These are phyloP conservation scores for Siphamia tubifer DNA, from an alignment of 2,113 vertebrate species.

Conservation along the genomic window DNA sequence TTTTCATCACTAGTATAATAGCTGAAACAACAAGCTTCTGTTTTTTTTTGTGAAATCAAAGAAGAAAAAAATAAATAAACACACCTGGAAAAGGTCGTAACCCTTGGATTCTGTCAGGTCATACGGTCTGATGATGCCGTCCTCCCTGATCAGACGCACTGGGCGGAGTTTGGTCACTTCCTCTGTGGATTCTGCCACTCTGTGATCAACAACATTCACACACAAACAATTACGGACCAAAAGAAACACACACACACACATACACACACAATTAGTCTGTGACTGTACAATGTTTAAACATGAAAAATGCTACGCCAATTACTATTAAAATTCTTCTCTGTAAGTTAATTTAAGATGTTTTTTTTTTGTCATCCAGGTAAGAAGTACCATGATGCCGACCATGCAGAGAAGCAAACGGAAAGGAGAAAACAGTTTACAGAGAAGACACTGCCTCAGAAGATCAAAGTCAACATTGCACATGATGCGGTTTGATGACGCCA, in stretches of 20 bases:
- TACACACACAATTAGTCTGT: neutral
- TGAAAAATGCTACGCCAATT: neutral
- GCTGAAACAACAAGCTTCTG: too few species aligned
- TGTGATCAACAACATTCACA: conserved; percentile 55
- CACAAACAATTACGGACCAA: neutral
- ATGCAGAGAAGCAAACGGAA: neutral
- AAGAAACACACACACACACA: neutral
- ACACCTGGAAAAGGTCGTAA: conserved; percentile 91
- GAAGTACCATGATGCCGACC: neutral
- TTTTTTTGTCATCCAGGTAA: neutral
- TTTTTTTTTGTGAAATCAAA: neutral
- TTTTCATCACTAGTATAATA: too few species aligned
- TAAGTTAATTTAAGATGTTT: neutral
- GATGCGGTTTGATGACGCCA: conserved; percentile 27
- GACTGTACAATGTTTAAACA: neutral
- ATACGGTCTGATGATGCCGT: conserved; percentile 93
- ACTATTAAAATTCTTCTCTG: neutral
- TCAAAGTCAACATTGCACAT: neutral
- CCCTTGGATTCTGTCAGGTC: conserved; percentile 87
- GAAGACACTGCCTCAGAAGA: too few species aligned
- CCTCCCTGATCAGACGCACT: conserved; percentile 89
- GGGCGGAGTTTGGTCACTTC: conserved; percentile 91
- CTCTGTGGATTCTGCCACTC: conserved; percentile 92
- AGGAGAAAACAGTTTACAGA: too few species aligned
- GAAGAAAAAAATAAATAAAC: neutral